These are phyloP conservation scores for Tretioscincus oriximinensis DNA, from an alignment of 2,113 vertebrate species.

Conservation along the genomic window DNA sequence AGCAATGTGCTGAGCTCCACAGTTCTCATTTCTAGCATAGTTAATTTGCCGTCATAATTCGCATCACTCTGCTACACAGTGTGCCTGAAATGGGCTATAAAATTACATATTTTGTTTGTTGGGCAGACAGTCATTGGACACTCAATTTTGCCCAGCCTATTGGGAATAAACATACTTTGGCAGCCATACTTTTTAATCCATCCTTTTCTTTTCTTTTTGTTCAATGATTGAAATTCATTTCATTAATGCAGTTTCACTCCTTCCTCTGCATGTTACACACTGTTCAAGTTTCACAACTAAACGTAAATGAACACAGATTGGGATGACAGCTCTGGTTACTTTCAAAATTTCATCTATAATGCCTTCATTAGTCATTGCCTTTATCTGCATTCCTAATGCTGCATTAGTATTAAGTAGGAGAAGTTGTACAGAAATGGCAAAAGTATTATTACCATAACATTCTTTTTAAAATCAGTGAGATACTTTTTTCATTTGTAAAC, in stretches of 20 bases:
- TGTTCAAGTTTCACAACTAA: not conserved
- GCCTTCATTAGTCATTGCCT: too few relatives aligned
- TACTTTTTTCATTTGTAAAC: too few relatives aligned
- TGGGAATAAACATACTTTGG: not conserved
- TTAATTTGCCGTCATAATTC: not conserved
- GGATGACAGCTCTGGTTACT: not conserved
- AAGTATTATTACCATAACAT: too few relatives aligned
- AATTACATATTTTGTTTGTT: not conserved
- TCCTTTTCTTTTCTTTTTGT: not conserved
- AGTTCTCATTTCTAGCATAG: not conserved
- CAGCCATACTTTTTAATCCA: not conserved
- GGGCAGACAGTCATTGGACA: not conserved
- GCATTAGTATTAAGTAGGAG: not conserved
- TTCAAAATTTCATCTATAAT: not conserved
- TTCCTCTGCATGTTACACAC: not conserved
- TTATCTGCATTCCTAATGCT: not conserved
- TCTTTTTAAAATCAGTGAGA: too few relatives aligned
- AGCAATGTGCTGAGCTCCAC: not conserved
- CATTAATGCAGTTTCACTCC: not conserved
- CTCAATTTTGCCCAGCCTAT: not conserved
- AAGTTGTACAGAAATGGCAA: too few relatives aligned
- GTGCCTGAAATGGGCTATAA: not conserved
- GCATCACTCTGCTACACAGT: not conserved
- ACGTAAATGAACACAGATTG: not conserved
- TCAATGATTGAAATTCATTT: too few relatives aligned